Percentiles rank a stretch among this genome's conserved stretches.
These are phyloP conservation scores for Aurelia coerulea DNA, from an alignment of 30 jellyfish, hydroid and myxozoan genomes.

Conservation along the genomic window DNA sequence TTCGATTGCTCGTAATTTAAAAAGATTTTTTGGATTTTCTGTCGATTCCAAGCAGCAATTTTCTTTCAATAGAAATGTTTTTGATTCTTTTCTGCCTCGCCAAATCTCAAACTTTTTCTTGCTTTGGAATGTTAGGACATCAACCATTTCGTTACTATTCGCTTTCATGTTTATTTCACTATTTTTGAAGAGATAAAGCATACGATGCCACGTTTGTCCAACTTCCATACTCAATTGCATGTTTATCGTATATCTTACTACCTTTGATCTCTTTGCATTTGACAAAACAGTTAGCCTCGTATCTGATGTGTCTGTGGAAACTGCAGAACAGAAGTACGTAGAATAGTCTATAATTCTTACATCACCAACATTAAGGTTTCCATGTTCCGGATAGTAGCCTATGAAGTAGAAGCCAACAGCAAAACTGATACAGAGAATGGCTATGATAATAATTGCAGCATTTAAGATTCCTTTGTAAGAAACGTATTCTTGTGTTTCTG, in stretches of 20 bases:
- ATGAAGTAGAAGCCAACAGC: slow-evolving; percentile 60
- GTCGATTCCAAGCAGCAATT: slow-evolving; percentile 52
- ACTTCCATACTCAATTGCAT: slow-evolving; percentile 19
- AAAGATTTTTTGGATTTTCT: not conserved
- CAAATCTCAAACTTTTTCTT: slow-evolving; percentile 58
- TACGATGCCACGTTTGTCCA: slow-evolving; percentile 70
- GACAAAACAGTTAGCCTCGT: slow-evolving; percentile 53
- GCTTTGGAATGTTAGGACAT: slow-evolving; percentile 58
- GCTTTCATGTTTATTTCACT: slow-evolving; percentile 36
- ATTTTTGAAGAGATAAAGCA: slow-evolving; percentile 48
- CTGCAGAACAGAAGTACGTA: slow-evolving; percentile 74
- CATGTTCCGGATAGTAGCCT: slow-evolving; percentile 67
- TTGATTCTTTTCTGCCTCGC: slow-evolving; percentile 70
- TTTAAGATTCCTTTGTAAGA: slow-evolving; percentile 9
- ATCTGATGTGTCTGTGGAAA: slow-evolving; percentile 18
- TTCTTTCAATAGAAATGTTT: slow-evolving; percentile 35
- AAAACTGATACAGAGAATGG: slow-evolving; percentile 27
- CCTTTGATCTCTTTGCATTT: not conserved
- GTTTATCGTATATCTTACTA: slow-evolving; percentile 23
- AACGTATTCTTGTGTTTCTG: not conserved
- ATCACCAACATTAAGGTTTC: slow-evolving; percentile 70
- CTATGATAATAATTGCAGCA: slow-evolving; percentile 10
- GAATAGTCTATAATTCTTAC: slow-evolving; percentile 51
- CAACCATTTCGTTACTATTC: slow-evolving; percentile 27
- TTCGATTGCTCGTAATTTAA: slow-evolving; percentile 6